These are phyloP conservation scores for Lithosia quadra DNA, from an alignment of 2,888 invertebrate species.

Conservation along the genomic window DNA sequence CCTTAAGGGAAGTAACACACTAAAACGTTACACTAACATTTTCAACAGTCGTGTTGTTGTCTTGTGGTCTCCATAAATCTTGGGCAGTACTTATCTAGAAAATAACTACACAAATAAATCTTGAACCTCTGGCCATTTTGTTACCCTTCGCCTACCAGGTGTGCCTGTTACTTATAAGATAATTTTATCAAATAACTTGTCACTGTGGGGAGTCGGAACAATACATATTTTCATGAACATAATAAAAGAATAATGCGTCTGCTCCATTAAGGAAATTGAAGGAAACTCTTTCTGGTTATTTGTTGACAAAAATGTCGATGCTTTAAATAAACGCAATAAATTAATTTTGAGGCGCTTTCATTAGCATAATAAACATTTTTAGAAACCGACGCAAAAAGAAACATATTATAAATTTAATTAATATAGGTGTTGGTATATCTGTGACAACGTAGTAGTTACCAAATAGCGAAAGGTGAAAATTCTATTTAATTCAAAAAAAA, in stretches of 20 bases:
- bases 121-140: constrained; percentile 25
- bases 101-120: constrained; percentile 37
- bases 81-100: constrained; percentile 34
- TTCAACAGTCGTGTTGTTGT: constrained; percentile 9
- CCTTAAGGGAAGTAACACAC: not conserved
- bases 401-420: too few species aligned
- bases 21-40: not conserved
- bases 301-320: not conserved
- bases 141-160: constrained; percentile 27
- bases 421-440: too few species aligned
- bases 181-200: constrained; percentile 30
- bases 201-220: constrained; percentile 17
- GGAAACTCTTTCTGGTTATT: constrained; percentile 9
- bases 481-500: too few species aligned
- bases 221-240: constrained; percentile 25
- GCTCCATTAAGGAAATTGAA: constrained; percentile 44
- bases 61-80: constrained; percentile 44
- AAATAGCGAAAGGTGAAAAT: too few species aligned
- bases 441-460: too few species aligned
- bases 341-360: not conserved
- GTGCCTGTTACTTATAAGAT: constrained; percentile 27
- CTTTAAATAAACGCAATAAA: constrained; percentile 2
- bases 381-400: not conserved
- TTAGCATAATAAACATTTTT: constrained; percentile 2
- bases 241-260: constrained; percentile 34